phyloP scores from a whole-genome alignment of 2,888 invertebrate genomes.

The Brenthis ino region DNA sequence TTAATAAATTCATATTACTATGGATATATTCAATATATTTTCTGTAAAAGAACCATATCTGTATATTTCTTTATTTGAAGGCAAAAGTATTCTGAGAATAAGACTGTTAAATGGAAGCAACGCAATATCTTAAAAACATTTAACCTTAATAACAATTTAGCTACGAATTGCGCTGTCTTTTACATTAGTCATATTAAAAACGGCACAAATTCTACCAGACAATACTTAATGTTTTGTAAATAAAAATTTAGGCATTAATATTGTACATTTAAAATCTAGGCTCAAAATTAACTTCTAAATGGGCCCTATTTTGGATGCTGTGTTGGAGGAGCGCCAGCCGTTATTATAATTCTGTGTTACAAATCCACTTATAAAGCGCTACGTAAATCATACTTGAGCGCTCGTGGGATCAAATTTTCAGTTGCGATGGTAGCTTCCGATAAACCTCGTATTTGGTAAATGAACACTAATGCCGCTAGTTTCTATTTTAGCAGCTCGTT shows the following conservation, averaged over 20 bases:
- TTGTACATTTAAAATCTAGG: not conserved
- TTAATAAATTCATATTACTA: too few species aligned
- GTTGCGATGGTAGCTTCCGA: constrained; percentile 37
- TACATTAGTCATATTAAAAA: not conserved
- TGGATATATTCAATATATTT: too few species aligned
- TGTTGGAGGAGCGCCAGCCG: constrained; percentile 35
- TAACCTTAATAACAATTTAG: too few species aligned
- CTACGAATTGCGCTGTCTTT: not conserved
- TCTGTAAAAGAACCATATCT: too few species aligned
- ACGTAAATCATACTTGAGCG: constrained; percentile 40
- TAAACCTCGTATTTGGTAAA: constrained; percentile 40
- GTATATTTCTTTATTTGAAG: too few species aligned
- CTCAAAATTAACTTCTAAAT: constrained; percentile 23
- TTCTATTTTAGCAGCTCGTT: constrained; percentile 39
- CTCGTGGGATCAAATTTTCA: constrained; percentile 40
- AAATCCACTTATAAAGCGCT: constrained; percentile 39
- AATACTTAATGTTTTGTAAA: not conserved
- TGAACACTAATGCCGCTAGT: constrained; percentile 35
- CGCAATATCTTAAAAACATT: too few species aligned
- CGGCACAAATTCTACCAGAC: not conserved
- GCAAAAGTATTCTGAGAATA: too few species aligned
- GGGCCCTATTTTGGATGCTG: constrained; percentile 27
- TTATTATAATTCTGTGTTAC: constrained; percentile 39
- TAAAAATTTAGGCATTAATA: constrained; percentile 1
- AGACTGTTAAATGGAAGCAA: too few species aligned